Conservation (phyloP, 2,797 vertebrate species). For the Tangara arthus region DNA sequence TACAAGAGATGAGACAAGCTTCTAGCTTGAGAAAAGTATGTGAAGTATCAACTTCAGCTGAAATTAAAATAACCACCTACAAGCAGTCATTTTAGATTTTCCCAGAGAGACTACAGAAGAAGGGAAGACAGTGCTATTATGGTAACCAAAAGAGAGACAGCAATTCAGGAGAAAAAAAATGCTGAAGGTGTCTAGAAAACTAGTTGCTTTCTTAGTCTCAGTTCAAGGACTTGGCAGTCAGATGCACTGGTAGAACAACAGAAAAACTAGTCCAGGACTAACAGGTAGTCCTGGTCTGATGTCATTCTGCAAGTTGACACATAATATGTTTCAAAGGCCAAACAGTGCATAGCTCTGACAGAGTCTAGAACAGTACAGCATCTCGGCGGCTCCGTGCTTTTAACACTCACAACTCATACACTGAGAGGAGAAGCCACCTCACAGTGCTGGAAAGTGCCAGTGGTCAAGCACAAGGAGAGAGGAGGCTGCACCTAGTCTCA, state of each 20-base stretch:
- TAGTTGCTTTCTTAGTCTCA: not conserved
- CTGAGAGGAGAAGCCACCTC: not conserved
- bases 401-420: too few species aligned
- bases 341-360: not conserved
- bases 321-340: not conserved
- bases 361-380: not conserved
- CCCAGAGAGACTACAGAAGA: not conserved
- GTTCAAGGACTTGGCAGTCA: not conserved
- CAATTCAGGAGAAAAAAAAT: not conserved
- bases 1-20: not conserved
- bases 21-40: not conserved
- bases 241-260: not conserved
- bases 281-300: not conserved
- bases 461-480: fast-evolving
- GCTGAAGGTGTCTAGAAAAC: not conserved
- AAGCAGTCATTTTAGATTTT: not conserved
- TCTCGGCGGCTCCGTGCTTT: not conserved
- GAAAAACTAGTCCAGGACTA: not conserved
- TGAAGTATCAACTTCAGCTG: not conserved
- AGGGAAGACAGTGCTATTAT: not conserved
- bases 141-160: not conserved
- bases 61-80: not conserved
- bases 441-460: not conserved
- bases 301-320: not conserved
- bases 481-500: not conserved